Evolutionary conservation across 2,888 invertebrate species (phyloP).

Genomic region (Agriopis marginaria): DNA sequence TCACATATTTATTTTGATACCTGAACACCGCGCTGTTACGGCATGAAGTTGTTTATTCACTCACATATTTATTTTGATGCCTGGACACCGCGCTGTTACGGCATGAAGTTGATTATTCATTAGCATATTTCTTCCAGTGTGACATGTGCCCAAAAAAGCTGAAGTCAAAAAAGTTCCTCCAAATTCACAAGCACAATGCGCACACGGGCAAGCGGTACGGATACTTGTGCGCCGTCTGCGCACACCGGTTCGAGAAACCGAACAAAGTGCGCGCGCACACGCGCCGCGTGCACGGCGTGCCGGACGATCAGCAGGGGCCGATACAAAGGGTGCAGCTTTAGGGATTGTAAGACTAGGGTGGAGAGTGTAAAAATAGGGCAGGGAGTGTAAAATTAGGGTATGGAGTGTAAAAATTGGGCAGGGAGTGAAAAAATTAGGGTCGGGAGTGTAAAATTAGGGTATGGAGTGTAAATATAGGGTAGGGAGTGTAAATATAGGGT

Average conservation of each 20-base stretch:
- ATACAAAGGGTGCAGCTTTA: conserved; percentile 71
- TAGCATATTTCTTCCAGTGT: conserved; percentile 58
- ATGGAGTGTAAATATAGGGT: too few species aligned
- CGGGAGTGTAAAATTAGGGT: neutral
- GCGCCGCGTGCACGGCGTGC: conserved; percentile 71
- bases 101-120: neutral
- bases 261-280: conserved; percentile 79
- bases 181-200: conserved; percentile 80
- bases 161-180: conserved; percentile 79
- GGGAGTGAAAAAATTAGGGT: neutral
- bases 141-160: conserved; percentile 78
- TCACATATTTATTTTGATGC: neutral
- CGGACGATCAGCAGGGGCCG: conserved; percentile 69
- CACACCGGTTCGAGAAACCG: conserved; percentile 78
- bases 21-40: too few species aligned
- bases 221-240: conserved; percentile 74
- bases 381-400: neutral
- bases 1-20: neutral
- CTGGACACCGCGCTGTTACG: too few species aligned
- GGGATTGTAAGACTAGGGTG: neutral
- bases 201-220: conserved; percentile 78
- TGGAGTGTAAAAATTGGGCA: neutral
- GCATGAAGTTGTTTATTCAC: neutral
- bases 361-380: neutral
- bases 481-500: neutral